These are phyloP conservation scores for Grammomys dolichurus DNA, from an alignment of 2,113 vertebrate genomes.

Conservation along the genomic window DNA sequence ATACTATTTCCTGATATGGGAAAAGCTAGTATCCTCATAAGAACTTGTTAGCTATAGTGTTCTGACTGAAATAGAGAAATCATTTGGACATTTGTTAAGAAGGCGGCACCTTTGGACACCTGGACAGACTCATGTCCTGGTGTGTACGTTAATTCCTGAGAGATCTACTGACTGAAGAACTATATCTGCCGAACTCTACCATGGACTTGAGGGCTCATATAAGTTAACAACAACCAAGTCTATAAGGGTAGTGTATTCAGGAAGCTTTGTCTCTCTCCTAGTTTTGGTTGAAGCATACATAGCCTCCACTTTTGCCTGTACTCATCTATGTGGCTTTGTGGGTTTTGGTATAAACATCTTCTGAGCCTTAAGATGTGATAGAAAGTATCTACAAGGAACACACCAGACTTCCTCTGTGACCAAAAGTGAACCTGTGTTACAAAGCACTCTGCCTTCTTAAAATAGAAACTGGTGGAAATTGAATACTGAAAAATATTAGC, in stretches of 20 bases:
- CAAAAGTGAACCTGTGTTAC: not conserved
- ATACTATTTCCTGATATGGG: not conserved
- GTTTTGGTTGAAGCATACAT: not conserved
- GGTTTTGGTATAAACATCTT: not conserved
- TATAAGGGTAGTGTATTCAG: not conserved
- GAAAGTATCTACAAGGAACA: not conserved
- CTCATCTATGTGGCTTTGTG: not conserved
- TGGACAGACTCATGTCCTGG: not conserved
- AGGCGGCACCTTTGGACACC: not conserved
- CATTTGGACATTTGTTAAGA: not conserved
- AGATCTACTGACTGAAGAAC: not conserved
- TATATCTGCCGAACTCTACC: not conserved
- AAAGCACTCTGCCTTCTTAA: constrained; percentile 16
- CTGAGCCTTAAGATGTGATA: not conserved
- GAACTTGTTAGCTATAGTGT: not conserved
- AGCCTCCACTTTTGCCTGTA: not conserved
- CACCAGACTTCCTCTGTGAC: not conserved
- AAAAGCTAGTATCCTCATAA: not conserved
- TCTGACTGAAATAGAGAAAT: not conserved
- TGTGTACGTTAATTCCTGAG: not conserved
- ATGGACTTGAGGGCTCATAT: not conserved
- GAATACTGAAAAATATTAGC: constrained; percentile 12
- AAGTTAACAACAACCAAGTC: not conserved
- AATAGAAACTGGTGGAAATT: not conserved
- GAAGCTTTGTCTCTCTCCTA: not conserved